These are phyloP conservation scores for Conopomorpha cramerella DNA, from an alignment of 1,140 invertebrate species.

Conservation along the genomic window DNA sequence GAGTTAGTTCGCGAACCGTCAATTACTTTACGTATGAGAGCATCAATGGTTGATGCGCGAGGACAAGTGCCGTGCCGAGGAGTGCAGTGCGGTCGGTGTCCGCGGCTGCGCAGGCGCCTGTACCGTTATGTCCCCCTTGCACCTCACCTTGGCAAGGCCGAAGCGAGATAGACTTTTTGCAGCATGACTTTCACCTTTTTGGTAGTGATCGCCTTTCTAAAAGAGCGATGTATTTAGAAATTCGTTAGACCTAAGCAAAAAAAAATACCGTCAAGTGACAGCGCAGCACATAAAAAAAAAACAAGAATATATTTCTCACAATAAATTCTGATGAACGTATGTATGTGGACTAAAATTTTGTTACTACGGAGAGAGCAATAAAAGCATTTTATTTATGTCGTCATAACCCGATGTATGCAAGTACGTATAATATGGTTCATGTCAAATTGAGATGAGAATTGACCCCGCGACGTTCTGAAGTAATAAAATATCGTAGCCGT, in stretches of 20 bases:
- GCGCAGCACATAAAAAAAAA: too few relatives aligned
- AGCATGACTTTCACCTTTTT: slow-evolving; percentile 56
- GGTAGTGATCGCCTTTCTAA: slow-evolving; percentile 39
- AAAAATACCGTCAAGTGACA: too few relatives aligned
- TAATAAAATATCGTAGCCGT: slow-evolving; percentile 24
- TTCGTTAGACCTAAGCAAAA: too few relatives aligned
- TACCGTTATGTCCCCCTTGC: slow-evolving; percentile 56
- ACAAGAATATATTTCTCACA: too few relatives aligned
- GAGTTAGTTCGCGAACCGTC: background rate
- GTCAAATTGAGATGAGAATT: slow-evolving; percentile 4
- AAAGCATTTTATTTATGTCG: background rate
- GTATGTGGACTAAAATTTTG: background rate
- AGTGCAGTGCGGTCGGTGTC: slow-evolving; percentile 11
- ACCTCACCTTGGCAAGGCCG: slow-evolving; percentile 58
- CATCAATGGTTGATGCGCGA: slow-evolving; percentile 2
- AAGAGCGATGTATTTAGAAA: slow-evolving; percentile 10
- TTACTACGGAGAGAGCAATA: background rate
- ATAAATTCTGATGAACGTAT: too few relatives aligned
- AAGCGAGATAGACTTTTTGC: slow-evolving; percentile 53
- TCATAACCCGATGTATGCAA: background rate
- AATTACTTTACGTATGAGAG: slow-evolving; percentile 1
- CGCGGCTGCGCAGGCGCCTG: slow-evolving; percentile 17
- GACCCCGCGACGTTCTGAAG: slow-evolving; percentile 14
- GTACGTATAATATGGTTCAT: too few relatives aligned
- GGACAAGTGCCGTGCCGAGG: slow-evolving; percentile 4